A percentile compares a stretch with the other conserved stretches of the same genome.
These are phyloP conservation scores for Heterodera filipjevi DNA, from an alignment of 2,888 invertebrate species.

Conservation along the genomic window DNA sequence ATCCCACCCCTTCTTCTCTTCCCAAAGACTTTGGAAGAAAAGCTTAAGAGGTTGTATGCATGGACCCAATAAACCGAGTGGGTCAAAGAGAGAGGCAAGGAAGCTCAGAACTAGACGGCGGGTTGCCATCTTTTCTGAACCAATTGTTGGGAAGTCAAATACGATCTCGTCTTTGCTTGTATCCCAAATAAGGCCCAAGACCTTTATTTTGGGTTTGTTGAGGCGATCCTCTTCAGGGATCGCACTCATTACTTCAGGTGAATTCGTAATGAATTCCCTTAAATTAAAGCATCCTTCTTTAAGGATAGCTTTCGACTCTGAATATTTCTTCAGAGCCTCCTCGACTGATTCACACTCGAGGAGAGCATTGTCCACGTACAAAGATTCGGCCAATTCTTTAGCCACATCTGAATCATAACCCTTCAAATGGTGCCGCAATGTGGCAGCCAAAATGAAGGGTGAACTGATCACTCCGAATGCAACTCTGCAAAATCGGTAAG, in stretches of 20 bases:
- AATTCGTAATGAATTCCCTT: slow-evolving; percentile 17
- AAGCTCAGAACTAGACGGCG: slow-evolving; percentile 26
- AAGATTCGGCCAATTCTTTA: slow-evolving; percentile 22
- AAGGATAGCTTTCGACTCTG: slow-evolving; percentile 18
- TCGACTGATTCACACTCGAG: slow-evolving; percentile 9
- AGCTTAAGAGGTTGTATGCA: slow-evolving; percentile 29
- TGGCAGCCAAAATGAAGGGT: slow-evolving; percentile 34
- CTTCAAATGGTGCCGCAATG: slow-evolving; percentile 29
- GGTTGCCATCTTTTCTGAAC: slow-evolving; percentile 15
- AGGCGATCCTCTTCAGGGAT: slow-evolving; percentile 10
- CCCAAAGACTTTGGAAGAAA: slow-evolving; percentile 39
- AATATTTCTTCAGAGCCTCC: slow-evolving; percentile 16
- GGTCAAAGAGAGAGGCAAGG: slow-evolving; percentile 36
- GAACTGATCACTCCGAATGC: slow-evolving; percentile 33
- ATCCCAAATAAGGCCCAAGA: slow-evolving; percentile 34
- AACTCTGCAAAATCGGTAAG: slow-evolving; percentile 35
- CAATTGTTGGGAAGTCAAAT: neutral
- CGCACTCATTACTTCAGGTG: neutral
- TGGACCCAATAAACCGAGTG: slow-evolving; percentile 36
- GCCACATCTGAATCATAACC: slow-evolving; percentile 7
- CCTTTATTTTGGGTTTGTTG: neutral
- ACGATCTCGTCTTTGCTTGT: slow-evolving; percentile 18
- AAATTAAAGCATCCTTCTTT: slow-evolving; percentile 26
- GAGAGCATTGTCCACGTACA: slow-evolving; percentile 38
- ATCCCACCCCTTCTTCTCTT: slow-evolving; percentile 36